Conservation (phyloP, 2,113 vertebrate species). For the Sciurus niger region DNA sequence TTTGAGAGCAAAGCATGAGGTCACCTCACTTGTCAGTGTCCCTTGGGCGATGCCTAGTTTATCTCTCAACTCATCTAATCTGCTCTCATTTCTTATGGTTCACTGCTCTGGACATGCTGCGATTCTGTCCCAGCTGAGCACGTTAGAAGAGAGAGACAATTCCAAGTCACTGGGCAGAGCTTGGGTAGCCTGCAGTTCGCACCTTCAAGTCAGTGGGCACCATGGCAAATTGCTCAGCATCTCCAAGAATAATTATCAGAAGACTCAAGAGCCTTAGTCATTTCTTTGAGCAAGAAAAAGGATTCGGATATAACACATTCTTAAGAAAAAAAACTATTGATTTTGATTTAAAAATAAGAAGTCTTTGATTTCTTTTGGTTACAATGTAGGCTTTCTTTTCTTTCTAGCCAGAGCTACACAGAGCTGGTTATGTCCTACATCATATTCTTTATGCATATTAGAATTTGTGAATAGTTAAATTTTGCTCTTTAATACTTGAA, state of each 20-base stretch:
- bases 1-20: slow-evolving; percentile 71
- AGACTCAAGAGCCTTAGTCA: neutral
- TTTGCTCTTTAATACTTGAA: slow-evolving; percentile 41
- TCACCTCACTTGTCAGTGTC: slow-evolving; percentile 64
- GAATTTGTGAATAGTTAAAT: slow-evolving; percentile 28
- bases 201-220: slow-evolving; percentile 11
- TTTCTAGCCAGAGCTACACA: slow-evolving; percentile 19
- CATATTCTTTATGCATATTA: slow-evolving; percentile 16
- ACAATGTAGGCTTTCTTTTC: neutral
- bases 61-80: slow-evolving; percentile 70
- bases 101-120: slow-evolving; percentile 47
- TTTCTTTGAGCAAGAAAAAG: slow-evolving; percentile 17
- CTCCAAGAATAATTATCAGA: neutral
- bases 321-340: slow-evolving; percentile 26
- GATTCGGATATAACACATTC: slow-evolving; percentile 17
- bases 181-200: slow-evolving; percentile 39
- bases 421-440: slow-evolving; percentile 15
- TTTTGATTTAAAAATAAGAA: slow-evolving; percentile 62
- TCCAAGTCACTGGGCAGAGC: neutral
- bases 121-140: slow-evolving; percentile 65
- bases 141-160: slow-evolving; percentile 57
- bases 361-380: slow-evolving; percentile 45
- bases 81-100: slow-evolving; percentile 69
- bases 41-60: slow-evolving; percentile 72
- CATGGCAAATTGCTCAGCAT: slow-evolving; percentile 33